Conservation (phyloP, 2,113 vertebrate genomes). For the Mustelus asterias region DNA sequence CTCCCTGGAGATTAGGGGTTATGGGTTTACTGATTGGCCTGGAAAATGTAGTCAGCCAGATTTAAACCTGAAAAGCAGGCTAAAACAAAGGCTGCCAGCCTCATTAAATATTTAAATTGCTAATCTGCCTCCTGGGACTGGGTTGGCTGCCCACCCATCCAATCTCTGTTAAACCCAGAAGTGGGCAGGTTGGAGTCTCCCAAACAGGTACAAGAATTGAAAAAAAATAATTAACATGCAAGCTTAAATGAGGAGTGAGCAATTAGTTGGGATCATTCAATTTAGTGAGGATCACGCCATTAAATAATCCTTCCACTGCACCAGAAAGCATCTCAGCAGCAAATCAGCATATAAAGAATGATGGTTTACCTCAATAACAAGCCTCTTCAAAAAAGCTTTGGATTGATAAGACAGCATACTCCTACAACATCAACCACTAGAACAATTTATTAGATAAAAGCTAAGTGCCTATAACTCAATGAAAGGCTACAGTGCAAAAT, state of each 20-base stretch:
- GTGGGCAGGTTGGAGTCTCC: not conserved
- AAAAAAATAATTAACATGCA: not conserved
- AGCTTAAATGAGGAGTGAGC: not conserved
- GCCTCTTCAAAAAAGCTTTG: not conserved
- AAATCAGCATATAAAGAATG: not conserved
- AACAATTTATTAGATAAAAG: constrained; percentile 1
- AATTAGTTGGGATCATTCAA: not conserved
- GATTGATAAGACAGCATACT: not conserved
- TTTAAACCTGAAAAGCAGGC: not conserved
- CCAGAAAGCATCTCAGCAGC: not conserved
- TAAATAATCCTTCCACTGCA: not conserved
- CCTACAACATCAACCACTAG: not conserved
- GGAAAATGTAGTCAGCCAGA: not conserved
- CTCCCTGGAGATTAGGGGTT: not conserved
- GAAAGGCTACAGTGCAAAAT: not conserved
- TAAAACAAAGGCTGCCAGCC: not conserved
- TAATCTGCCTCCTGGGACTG: not conserved
- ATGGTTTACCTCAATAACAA: not conserved
- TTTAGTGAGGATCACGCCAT: not conserved
- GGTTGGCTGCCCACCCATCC: not conserved
- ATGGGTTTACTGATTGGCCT: not conserved
- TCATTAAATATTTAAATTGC: not conserved
- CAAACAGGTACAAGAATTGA: not conserved
- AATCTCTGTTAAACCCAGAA: no score
- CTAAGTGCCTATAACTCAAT: constrained; percentile 18